These are phyloP conservation scores for Leptopterna dolabrata DNA, from an alignment of 2,888 invertebrate species.

Conservation along the genomic window DNA sequence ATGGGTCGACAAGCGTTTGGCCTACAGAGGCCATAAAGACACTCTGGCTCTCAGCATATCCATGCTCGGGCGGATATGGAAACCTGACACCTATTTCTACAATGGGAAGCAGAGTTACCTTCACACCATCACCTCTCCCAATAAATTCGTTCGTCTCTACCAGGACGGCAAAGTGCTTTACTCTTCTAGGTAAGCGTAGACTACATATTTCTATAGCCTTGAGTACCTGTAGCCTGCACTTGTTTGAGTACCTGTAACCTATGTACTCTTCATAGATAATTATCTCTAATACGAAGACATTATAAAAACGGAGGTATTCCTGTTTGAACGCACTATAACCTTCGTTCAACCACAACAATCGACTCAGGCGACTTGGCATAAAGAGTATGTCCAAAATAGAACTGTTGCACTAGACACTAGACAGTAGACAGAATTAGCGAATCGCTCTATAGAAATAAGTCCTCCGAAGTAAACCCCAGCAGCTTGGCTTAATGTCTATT, in stretches of 20 bases:
- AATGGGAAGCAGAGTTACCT: conserved; percentile 96
- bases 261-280: too few relatives aligned
- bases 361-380: too few relatives aligned
- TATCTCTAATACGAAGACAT: too few relatives aligned
- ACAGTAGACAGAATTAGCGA: not conserved
- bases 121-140: conserved; percentile 95
- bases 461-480: not conserved
- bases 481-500: conserved; percentile 8
- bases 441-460: too few relatives aligned
- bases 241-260: too few relatives aligned
- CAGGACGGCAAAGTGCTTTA: conserved; percentile 92
- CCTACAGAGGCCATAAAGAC: conserved; percentile 87
- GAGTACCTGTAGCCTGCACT: too few relatives aligned
- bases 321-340: too few relatives aligned
- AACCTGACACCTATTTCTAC: conserved; percentile 95
- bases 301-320: too few relatives aligned
- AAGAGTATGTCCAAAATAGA: too few relatives aligned
- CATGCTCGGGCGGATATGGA: conserved; percentile 95
- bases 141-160: conserved; percentile 89
- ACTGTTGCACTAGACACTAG: not conserved
- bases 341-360: too few relatives aligned
- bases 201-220: too few relatives aligned
- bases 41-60: conserved; percentile 89
- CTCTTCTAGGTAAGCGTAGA: conserved; percentile 83
- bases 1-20: conserved; percentile 89